Percentiles rank a stretch among this genome's conserved stretches.
phyloP scores from a whole-genome alignment of 2,797 vertebrate species.

The Lacerta bilineata region DNA sequence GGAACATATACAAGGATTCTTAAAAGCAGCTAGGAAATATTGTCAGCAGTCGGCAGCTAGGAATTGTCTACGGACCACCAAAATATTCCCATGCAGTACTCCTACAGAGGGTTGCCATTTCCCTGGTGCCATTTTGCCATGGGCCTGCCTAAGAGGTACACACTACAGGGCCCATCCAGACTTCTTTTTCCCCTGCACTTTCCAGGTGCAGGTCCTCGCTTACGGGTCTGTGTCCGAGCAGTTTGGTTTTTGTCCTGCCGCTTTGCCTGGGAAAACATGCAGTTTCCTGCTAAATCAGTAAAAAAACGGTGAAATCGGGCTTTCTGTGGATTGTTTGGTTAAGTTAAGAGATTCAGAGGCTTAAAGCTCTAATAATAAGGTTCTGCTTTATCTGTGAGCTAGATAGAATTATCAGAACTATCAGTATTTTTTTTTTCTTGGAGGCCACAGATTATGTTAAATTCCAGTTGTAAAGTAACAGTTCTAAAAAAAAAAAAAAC shows the following conservation, averaged over 20 bases:
- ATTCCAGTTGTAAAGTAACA: conserved; percentile 11
- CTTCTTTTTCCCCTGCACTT: too few species aligned
- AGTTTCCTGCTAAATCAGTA: too few species aligned
- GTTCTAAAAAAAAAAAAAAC: not conserved
- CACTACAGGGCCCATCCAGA: too few species aligned
- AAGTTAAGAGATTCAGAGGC: not conserved
- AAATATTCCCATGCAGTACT: not conserved
- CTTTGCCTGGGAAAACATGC: too few species aligned
- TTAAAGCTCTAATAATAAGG: not conserved
- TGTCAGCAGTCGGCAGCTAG: not conserved
- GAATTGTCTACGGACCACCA: not conserved
- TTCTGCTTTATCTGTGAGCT: not conserved
- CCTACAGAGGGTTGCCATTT: too few species aligned
- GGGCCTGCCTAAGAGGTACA: not conserved
- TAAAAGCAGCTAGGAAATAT: not conserved
- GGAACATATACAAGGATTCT: not conserved
- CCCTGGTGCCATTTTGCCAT: not conserved
- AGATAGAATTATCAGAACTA: not conserved
- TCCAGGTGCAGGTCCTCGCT: too few species aligned
- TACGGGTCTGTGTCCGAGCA: too few species aligned
- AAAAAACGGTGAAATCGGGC: too few species aligned
- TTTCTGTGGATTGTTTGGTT: not conserved
- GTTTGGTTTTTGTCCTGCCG: too few species aligned
- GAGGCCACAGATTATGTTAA: conserved; percentile 19
- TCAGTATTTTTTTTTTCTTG: conserved; percentile 15